Evolutionary conservation across 2,797 vertebrate genomes (phyloP), one percentile per base, ranked within the genome.

Genomic region (Columba guinea): DNA sequence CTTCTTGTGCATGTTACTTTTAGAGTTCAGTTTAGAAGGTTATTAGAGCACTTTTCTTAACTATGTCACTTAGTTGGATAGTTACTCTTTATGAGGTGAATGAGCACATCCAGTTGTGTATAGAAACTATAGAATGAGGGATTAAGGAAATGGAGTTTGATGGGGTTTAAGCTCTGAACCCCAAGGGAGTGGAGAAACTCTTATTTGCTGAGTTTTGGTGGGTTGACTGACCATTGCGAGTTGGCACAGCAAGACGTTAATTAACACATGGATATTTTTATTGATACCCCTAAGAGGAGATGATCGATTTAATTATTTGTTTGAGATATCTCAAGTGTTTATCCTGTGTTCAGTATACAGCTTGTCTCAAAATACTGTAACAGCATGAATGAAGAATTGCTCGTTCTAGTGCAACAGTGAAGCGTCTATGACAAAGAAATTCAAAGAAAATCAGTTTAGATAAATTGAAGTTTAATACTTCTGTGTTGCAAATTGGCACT

Each of bases 21-120:
- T 71, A 86, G 90, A 86, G 48, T 91, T 94, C 28, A 79, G 41
- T 13, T 28, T 63, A 35, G 49, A 46, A 79, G 69, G 70, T 74
- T 75, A 19, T 84, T 63, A 7, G 51, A 87, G 64, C 20, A 13
- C 67, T 73, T 85, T 27, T 55, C 49, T 48, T 48, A 73, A 24
- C 22, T 56, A 1, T 19, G 51, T 48, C 75, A 13, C 20, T 41
- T n/a, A 26, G 34, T 48, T 84, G 62, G 81, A 5, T 71, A 37
- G 34, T 46, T 80, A 17, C 51, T 73, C 46, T 71, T 70, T 83
- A 48, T 1, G 3, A 89, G 53, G 27, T 89, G 84, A 69, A 83
- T 44, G 39, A 84, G 49, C 20, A 15, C 24, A 7, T 11, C 5
- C 32, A 49, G 21, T 30, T 74, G 41, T 11, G 28, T 18, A 18